phyloP scores from a whole-genome alignment of 2,113 vertebrate species.

The Marmota monax region DNA sequence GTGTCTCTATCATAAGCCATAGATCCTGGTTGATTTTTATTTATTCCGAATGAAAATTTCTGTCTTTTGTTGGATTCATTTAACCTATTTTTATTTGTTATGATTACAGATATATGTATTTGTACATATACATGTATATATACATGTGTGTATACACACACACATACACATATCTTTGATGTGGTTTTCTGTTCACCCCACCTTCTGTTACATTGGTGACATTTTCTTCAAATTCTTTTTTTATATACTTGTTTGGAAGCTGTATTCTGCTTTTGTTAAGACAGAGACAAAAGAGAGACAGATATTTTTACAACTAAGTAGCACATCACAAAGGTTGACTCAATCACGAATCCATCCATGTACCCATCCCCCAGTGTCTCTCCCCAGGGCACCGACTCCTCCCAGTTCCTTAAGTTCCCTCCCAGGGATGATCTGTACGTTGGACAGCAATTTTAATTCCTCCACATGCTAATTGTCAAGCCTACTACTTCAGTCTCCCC shows the following conservation, averaged over 20 bases:
- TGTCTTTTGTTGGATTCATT: not conserved
- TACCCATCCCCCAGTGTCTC: too few species aligned
- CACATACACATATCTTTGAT: not conserved
- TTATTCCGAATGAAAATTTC: not conserved
- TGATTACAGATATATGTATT: not conserved
- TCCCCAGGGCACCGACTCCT: too few species aligned
- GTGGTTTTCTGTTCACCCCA: not conserved
- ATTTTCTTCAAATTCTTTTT: not conserved
- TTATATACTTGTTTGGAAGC: not conserved
- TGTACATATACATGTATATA: too few species aligned
- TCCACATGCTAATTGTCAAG: too few species aligned
- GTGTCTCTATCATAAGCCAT: not conserved
- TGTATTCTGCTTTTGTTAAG: not conserved
- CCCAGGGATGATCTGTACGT: too few species aligned
- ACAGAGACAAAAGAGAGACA: not conserved
- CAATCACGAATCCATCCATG: too few species aligned
- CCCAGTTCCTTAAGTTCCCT: too few species aligned
- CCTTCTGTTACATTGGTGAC: not conserved
- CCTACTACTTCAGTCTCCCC: not conserved
- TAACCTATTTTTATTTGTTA: not conserved
- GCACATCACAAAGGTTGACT: too few species aligned
- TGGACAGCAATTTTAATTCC: too few species aligned
- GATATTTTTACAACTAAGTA: too few species aligned
- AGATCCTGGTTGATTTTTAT: not conserved
- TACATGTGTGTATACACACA: too few species aligned